These are phyloP conservation scores for Papilio xuthus DNA, from an alignment of 1,140 invertebrate genomes.

Conservation along the genomic window DNA sequence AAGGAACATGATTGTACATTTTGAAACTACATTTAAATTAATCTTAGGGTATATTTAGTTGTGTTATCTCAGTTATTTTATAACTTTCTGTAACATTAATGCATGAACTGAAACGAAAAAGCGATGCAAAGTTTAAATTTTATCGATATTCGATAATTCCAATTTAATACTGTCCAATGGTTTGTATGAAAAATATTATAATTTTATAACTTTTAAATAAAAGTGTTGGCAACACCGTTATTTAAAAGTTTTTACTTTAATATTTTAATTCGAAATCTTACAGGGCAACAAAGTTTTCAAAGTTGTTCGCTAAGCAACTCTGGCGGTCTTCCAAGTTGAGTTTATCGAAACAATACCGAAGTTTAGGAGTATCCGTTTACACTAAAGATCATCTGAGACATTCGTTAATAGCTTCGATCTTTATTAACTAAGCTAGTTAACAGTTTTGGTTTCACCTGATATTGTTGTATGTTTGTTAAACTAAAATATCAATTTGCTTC, in stretches of 20 bases:
- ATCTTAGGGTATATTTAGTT: not conserved
- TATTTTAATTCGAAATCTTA: not conserved
- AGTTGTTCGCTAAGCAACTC: not conserved
- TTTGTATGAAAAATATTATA: not conserved
- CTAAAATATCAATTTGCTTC: not conserved
- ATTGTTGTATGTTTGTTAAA: not conserved
- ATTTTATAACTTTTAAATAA: not conserved
- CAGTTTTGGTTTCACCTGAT: not conserved
- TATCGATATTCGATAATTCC: not conserved
- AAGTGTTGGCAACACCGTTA: no score
- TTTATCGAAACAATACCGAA: not conserved
- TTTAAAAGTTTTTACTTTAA: not conserved
- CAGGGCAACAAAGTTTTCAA: not conserved
- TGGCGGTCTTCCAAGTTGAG: not conserved
- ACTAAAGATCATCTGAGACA: not conserved
- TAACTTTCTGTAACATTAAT: not conserved
- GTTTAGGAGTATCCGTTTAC: not conserved
- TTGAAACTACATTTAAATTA: not conserved
- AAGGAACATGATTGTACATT: not conserved
- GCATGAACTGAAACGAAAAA: not conserved
- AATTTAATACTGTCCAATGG: not conserved
- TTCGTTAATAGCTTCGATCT: not conserved
- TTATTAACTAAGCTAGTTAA: not conserved
- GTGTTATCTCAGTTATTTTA: not conserved
- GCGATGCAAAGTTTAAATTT: not conserved